Base-by-base conservation (phyloP, 2,888 invertebrate species). In the Cryptophagus acutangulus region DNA sequence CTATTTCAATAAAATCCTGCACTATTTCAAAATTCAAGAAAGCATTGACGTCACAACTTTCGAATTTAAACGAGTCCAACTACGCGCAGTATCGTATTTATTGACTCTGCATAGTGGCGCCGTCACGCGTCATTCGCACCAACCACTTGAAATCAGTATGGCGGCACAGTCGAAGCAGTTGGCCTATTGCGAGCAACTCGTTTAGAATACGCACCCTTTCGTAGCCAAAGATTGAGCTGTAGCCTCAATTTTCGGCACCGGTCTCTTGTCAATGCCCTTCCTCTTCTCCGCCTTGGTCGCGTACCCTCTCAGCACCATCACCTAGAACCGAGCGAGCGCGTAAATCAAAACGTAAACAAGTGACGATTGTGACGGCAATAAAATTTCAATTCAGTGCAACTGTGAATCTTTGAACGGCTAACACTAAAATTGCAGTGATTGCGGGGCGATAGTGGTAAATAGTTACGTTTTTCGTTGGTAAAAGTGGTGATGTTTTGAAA, bases 191-290 rank as follows among this genome's bases (percentile, higher is more conserved):
- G n/a, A n/a, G n/a, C n/a, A n/a, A n/a, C n/a, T n/a, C n/a, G 12
- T 34, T 40, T 48, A 42, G 50, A 54, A 64, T 70, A 71, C 67
- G 66, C 73, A 84, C 84, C 84, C 84, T 76, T 80, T 79, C 17
- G 81, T 72, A 49, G 81, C 78, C 57, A 84, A 68, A 33, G 83
- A 81, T 65, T 80, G 74, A 34, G 77, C 77, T 43, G 77, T 71
- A 24, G 81, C 67, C 41, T 72, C 69, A 49, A 77, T 60, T 55
- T 69, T 69, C 43, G 70, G 69, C 46, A 63, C 63, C 38, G 62
- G 61, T 63, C 71, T 65, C 59, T 62, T 63, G 56, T 67, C 68
- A 52, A 64, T 61, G 47, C 62, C 67, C 56, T 66, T 61, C 66
- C 66, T 68, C 53, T 65, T 69, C 54, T 65, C 63, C 41, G 66